A percentile compares a stretch with the other conserved stretches of the same genome.
These are phyloP conservation scores for Harpegnathos saltator DNA, from an alignment of 1,140 invertebrate genomes.

Conservation along the genomic window DNA sequence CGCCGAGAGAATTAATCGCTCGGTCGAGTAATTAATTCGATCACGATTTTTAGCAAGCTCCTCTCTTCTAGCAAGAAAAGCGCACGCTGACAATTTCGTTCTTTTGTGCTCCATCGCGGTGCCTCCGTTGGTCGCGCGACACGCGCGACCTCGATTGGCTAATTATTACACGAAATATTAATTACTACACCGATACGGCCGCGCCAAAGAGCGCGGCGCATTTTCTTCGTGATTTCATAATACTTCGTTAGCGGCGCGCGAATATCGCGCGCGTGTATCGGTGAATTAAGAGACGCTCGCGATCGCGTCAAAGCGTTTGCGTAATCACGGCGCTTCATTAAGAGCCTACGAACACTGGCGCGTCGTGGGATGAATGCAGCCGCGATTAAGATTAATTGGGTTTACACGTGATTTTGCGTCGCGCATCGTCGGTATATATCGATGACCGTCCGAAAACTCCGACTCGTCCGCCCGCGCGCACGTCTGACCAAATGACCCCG, in stretches of 20 bases:
- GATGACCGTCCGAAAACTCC: conserved; percentile 31
- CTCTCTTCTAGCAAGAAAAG: too few relatives aligned
- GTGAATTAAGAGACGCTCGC: not conserved
- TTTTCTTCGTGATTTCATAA: conserved; percentile 22
- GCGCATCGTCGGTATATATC: conserved; percentile 18
- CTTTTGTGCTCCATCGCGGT: too few relatives aligned
- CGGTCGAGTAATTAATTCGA: too few relatives aligned
- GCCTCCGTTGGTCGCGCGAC: too few relatives aligned
- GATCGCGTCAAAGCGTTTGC: not conserved
- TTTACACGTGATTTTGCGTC: conserved; percentile 24
- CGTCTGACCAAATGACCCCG: conserved; percentile 57
- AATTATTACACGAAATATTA: conserved; percentile 21
- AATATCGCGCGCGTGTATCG: not conserved
- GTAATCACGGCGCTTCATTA: conserved; percentile 39
- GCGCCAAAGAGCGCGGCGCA: not conserved
- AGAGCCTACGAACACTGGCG: conserved; percentile 4
- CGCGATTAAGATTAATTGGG: conserved; percentile 39
- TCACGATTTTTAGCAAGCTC: too few relatives aligned
- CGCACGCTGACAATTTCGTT: too few relatives aligned
- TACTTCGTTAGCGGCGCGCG: not conserved
- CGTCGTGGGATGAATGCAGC: conserved; percentile 23
- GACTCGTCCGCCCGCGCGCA: not conserved
- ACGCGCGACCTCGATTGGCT: not conserved
- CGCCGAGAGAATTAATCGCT: too few relatives aligned
- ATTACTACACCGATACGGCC: not conserved